Conservation (phyloP, 2,797 vertebrate species). For the Naso thynnoides region DNA sequence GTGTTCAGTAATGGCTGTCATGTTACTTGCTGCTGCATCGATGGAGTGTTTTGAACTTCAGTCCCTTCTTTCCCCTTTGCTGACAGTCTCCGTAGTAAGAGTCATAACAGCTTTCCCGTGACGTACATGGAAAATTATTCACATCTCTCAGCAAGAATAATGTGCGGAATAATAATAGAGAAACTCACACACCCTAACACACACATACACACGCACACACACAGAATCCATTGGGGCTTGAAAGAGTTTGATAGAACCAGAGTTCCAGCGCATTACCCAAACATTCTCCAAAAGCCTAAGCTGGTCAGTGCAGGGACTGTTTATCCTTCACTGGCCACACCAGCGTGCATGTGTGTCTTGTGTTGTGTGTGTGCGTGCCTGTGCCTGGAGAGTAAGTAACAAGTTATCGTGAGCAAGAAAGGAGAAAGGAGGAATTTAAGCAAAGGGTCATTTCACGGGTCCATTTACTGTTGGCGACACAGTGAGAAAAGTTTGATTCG, state of each 20-base stretch:
- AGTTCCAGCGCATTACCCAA: slow-evolving; percentile 63
- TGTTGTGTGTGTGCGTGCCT: slow-evolving; percentile 11
- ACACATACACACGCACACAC: slow-evolving; percentile 20
- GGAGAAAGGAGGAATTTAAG: slow-evolving; percentile 41
- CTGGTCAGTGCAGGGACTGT: slow-evolving; percentile 65
- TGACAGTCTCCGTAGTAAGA: background rate
- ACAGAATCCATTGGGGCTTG: slow-evolving; percentile 41
- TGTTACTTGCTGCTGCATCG: background rate
- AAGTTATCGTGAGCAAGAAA: slow-evolving; percentile 47
- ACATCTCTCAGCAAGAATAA: slow-evolving; percentile 12
- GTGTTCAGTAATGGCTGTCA: background rate
- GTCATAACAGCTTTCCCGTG: background rate
- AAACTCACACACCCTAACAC: slow-evolving; percentile 1
- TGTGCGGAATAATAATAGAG: background rate
- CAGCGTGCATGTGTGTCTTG: background rate
- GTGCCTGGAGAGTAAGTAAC: slow-evolving; percentile 21
- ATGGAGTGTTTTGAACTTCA: background rate
- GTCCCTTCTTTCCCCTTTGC: background rate
- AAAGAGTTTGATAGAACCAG: slow-evolving; percentile 60
- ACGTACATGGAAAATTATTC: background rate
- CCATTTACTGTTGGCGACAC: slow-evolving; percentile 39
- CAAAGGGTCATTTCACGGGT: slow-evolving; percentile 54
- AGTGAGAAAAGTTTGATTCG: slow-evolving; percentile 5
- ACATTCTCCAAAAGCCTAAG: slow-evolving; percentile 63
- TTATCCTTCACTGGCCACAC: slow-evolving; percentile 58